Base-by-base conservation (phyloP, 2,113 vertebrate species). In the Lucifuga dentata region DNA sequence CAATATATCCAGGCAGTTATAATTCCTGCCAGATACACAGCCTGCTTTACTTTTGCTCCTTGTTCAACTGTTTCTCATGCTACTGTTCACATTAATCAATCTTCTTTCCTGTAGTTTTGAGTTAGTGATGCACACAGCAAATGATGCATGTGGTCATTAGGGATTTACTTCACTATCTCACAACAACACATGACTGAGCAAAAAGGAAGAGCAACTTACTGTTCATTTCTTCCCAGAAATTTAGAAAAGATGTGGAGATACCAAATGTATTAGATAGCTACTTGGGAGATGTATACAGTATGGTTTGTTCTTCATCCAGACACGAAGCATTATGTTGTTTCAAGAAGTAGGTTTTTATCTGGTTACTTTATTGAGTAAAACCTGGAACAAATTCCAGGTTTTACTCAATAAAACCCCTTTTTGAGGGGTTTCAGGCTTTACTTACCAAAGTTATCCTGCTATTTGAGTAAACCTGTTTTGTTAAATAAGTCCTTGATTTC, bases 211-310 rank as follows among this genome's bases (percentile, higher is more conserved):
- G 2, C 5, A 66, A 16, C 16, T 53, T 19, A 45, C 11, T 21
- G 43, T 19, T 35, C 24, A 32, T 50, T 43, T 72, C 32, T 57
- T 13, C 13, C 21, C 48, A 46, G 16, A 67, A 68, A 65, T 67
- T n/a, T 11, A 53, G 64, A 48, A 70, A 74, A 48, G 2, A 4
- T 12, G 17, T 11, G 23, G 16, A 33, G 51, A 69, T 33, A 76
- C 38, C 70, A 70, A 78, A 61, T 83, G 67, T 61, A 51, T 26
- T 61, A 65, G 46, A 67, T 72, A 75, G 49, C 75, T 73, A 73
- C 13, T 48, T 50, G 53, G 13, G 51, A 81, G 49, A 65, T 72
- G 43, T 17, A 21, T 50, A 67, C 71, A 57, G 61, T 40, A 43
- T 44, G 70, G 49, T 50, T 50, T 41, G 46, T 50, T 63, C 55